Evolutionary conservation across 2,888 invertebrate species (phyloP).

Genomic region (Acanthosepion pharaonis): DNA sequence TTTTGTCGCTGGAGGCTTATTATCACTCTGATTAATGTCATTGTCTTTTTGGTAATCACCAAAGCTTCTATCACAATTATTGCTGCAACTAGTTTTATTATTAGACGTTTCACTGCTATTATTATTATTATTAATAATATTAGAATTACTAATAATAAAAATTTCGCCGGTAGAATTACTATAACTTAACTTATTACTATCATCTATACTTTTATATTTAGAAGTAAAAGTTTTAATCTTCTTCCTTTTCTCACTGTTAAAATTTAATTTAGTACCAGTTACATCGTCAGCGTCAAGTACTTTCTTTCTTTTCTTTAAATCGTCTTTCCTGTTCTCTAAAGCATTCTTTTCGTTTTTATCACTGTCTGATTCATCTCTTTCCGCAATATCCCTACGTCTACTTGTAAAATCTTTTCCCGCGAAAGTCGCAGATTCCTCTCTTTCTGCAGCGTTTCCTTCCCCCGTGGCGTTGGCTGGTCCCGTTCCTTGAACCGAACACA

Average conservation of each 20-base stretch:
- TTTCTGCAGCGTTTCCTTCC: neutral
- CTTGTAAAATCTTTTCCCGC: too few relatives aligned
- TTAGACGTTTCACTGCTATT: neutral
- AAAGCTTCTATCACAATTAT: neutral
- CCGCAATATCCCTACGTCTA: neutral
- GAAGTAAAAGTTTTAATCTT: neutral
- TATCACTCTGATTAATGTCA: neutral
- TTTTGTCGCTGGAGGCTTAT: neutral
- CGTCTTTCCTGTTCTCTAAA: neutral
- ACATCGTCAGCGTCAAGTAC: neutral
- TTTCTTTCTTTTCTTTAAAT: neutral
- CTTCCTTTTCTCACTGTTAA: neutral
- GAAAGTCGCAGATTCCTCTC: neutral
- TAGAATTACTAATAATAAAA: neutral
- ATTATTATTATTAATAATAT: neutral
- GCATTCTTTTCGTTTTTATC: neutral
- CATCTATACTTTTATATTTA: neutral
- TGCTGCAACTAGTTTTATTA: neutral
- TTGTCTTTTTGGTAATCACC: neutral
- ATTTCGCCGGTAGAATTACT: neutral
- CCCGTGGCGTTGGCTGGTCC: too few relatives aligned
- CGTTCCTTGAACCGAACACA: neutral
- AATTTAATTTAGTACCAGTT: neutral
- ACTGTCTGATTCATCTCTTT: constrained; percentile 43
- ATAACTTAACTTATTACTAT: neutral